phyloP scores from a whole-genome alignment of 2,113 vertebrate species.

The Notiomystis cincta region DNA sequence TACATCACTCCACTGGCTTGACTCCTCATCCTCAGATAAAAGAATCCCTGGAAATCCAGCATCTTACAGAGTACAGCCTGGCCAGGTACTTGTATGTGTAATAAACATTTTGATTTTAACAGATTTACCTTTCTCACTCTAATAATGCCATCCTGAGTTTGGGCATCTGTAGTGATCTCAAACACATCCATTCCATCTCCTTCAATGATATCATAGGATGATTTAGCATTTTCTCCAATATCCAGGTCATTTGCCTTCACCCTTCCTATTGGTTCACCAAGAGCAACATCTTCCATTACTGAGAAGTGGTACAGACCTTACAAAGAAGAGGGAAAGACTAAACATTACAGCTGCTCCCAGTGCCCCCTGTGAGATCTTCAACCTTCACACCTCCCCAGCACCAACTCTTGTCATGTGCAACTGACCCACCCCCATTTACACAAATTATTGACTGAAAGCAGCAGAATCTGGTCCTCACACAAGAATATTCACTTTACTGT shows the following conservation, averaged over 20 bases:
- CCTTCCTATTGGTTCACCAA: constrained; percentile 86
- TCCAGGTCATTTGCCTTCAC: constrained; percentile 94
- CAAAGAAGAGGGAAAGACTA: constrained; percentile 32
- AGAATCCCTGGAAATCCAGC: background rate
- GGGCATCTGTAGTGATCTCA: constrained; percentile 86
- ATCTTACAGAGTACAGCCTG: background rate
- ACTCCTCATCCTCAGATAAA: background rate
- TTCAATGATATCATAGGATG: constrained; percentile 89
- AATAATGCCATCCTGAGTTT: constrained; percentile 91
- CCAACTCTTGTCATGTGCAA: background rate
- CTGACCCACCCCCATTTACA: background rate
- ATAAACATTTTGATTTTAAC: background rate
- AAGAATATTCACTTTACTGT: background rate
- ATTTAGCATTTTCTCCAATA: constrained; percentile 91
- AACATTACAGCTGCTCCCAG: background rate
- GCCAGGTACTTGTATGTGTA: background rate
- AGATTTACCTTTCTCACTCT: constrained; percentile 87
- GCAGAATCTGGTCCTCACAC: background rate
- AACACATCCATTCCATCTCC: constrained; percentile 90
- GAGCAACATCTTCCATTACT: constrained; percentile 86
- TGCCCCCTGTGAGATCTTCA: background rate
- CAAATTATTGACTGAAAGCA: background rate
- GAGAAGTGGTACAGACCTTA: constrained; percentile 94
- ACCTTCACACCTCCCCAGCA: background rate
- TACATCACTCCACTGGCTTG: background rate